phyloP scores from a whole-genome alignment of 2,113 vertebrate genomes.

The Thermophis baileyi region DNA sequence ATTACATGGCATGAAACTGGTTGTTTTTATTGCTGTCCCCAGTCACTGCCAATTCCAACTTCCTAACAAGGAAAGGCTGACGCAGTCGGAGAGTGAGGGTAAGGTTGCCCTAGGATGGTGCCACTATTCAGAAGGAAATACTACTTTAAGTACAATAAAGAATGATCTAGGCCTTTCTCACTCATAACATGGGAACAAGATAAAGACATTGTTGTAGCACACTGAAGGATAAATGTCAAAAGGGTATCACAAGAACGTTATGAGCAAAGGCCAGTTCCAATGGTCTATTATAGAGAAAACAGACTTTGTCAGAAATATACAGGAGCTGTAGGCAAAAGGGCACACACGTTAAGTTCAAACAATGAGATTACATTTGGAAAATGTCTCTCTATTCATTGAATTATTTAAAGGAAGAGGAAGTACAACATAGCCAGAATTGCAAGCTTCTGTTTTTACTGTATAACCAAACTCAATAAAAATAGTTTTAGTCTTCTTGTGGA shows the following conservation, averaged over 20 bases:
- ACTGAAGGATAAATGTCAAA: background rate
- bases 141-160: too few relatives aligned
- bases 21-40: background rate
- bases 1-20: background rate
- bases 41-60: background rate
- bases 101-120: background rate
- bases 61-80: background rate
- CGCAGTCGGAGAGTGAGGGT: background rate
- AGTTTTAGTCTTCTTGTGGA: background rate
- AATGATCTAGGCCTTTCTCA: too few relatives aligned
- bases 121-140: too few relatives aligned
- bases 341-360: background rate
- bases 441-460: background rate
- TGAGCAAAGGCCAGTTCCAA: background rate
- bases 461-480: background rate
- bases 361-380: background rate
- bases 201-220: too few relatives aligned
- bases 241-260: background rate
- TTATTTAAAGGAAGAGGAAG: background rate
- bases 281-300: too few relatives aligned
- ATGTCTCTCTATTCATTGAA: background rate
- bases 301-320: too few relatives aligned
- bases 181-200: too few relatives aligned
- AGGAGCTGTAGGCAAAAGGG: background rate
- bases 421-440: background rate